A percentile compares a stretch with the other conserved stretches of the same genome.
These are phyloP conservation scores for Buceros bicornis DNA, from an alignment of 2,797 vertebrate genomes.

Conservation along the genomic window DNA sequence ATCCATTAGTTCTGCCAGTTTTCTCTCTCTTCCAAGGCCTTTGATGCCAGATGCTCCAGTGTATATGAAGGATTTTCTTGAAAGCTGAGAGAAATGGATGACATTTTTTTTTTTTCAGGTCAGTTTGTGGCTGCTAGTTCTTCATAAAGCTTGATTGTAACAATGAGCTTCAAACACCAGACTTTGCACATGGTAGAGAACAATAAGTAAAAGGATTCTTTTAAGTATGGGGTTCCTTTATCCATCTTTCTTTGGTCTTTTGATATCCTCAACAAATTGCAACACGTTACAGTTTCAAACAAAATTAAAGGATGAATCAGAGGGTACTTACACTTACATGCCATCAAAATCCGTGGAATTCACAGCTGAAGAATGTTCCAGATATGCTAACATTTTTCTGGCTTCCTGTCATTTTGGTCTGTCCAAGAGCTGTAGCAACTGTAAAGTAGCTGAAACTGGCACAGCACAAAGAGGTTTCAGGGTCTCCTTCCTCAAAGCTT, in stretches of 20 bases:
- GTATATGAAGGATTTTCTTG: neutral
- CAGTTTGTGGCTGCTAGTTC: neutral
- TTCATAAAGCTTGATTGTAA: neutral
- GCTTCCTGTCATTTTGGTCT: conserved; percentile 35
- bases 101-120: neutral
- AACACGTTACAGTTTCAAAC: neutral
- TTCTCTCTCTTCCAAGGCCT: neutral
- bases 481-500: conserved; percentile 29
- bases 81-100: neutral
- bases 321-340: conserved; percentile 20
- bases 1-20: neutral
- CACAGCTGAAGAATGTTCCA: conserved; percentile 36
- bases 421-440: conserved; percentile 36
- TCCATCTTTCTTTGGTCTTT: neutral
- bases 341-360: conserved; percentile 51
- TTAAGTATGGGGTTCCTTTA: neutral
- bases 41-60: neutral
- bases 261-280: neutral
- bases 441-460: conserved; percentile 43
- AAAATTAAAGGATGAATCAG: conserved; percentile 22
- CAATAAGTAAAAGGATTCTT: neutral
- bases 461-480: neutral
- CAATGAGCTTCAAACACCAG: neutral
- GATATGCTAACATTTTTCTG: conserved; percentile 37
- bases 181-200: neutral